Percentiles rank a stretch among this genome's conserved stretches.
phyloP scores from a whole-genome alignment of 2,113 vertebrate genomes.

The Columbina picui region DNA sequence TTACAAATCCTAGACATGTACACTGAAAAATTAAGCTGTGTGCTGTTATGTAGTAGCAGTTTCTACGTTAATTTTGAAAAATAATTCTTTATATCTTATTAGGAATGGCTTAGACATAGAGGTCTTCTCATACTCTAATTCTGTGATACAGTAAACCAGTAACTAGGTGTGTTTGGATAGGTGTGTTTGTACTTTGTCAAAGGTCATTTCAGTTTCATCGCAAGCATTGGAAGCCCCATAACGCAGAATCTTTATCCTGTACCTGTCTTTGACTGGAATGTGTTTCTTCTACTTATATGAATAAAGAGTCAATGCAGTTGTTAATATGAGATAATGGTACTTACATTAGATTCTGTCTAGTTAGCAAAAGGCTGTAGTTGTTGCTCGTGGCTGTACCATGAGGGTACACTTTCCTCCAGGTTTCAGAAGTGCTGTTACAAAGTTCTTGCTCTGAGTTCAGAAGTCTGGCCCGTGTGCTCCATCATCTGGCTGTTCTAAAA shows the following conservation, averaged over 20 bases:
- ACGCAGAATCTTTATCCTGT: background rate
- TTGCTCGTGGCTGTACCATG: background rate
- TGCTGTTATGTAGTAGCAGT: background rate
- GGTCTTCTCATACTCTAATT: background rate
- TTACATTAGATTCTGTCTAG: slow-evolving; percentile 14
- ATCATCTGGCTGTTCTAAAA: background rate
- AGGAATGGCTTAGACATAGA: background rate
- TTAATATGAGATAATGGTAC: background rate
- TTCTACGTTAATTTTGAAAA: background rate
- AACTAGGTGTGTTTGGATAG: background rate
- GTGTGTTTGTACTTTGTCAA: slow-evolving; percentile 13
- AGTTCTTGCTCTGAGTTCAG: background rate
- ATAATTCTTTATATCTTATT: background rate
- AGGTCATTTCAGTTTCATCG: background rate
- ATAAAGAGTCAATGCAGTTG: slow-evolving; percentile 33
- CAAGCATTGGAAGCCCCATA: background rate
- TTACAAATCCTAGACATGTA: background rate
- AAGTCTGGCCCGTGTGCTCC: background rate
- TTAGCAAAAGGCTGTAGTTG: background rate
- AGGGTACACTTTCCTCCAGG: background rate
- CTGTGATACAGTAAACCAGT: slow-evolving; percentile 9
- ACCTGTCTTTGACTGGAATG: background rate
- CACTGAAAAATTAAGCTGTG: background rate
- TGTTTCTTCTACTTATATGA: slow-evolving; percentile 26
- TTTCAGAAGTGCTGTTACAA: background rate